phyloP scores from a whole-genome alignment of 2,797 vertebrate species.

The Peromyscus aztecus region DNA sequence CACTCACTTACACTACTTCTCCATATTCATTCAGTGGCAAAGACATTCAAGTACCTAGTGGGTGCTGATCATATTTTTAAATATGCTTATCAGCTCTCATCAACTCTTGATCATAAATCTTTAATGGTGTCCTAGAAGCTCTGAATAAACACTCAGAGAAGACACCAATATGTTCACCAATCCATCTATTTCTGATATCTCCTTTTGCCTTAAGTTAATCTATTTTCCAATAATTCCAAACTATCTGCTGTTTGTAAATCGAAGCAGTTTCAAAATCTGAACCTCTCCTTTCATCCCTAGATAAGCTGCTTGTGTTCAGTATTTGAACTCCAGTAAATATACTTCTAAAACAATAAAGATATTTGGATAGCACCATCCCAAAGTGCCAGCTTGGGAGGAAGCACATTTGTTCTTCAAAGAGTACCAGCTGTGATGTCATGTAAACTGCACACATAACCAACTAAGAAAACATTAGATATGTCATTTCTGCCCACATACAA shows the following conservation, averaged over 20 bases:
- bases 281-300: background rate
- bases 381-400: background rate
- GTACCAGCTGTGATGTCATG: background rate
- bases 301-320: background rate
- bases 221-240: background rate
- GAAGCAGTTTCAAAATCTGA: background rate
- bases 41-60: background rate
- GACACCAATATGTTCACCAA: background rate
- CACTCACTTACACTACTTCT: background rate
- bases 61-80: background rate
- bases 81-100: background rate
- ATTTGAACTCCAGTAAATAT: background rate
- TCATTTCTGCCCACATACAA: background rate
- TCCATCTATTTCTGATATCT: background rate
- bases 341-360: conserved; percentile 12
- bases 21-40: background rate
- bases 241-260: background rate
- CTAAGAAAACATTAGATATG: background rate
- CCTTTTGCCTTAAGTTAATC: background rate
- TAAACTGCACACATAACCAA: background rate
- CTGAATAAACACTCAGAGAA: background rate
- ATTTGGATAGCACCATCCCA: background rate
- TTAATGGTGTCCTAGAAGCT: background rate
- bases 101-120: background rate
- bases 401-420: background rate